phyloP scores from a whole-genome alignment of 1,140 invertebrate genomes.

The Drosophila oshimai region DNA sequence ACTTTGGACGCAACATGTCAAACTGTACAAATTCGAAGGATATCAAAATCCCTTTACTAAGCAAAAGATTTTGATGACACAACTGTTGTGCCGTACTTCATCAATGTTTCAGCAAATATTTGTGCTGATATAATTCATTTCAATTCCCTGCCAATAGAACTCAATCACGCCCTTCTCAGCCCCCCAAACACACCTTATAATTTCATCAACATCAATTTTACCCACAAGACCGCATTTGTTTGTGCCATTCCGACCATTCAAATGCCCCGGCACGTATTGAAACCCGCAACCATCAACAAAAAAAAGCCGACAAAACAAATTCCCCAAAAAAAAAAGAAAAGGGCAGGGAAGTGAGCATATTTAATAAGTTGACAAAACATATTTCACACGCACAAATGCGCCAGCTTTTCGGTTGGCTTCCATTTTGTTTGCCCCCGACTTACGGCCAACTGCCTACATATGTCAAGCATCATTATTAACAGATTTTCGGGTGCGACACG shows the following conservation, averaged over 20 bases:
- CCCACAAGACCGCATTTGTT: conserved; percentile 33
- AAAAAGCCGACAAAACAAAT: conserved; percentile 28
- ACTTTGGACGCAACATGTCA: no score
- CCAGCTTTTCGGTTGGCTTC: conserved; percentile 45
- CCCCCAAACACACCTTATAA: conserved; percentile 10
- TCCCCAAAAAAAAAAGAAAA: conserved; percentile 2
- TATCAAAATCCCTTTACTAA: background rate
- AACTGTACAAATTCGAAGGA: no score
- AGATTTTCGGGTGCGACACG: conserved; percentile 72
- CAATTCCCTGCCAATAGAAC: conserved; percentile 20
- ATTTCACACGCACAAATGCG: conserved; percentile 77
- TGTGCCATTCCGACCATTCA: conserved; percentile 38
- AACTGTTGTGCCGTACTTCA: conserved; percentile 1
- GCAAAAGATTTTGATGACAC: background rate
- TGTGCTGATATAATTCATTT: conserved; percentile 39
- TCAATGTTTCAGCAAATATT: conserved; percentile 30
- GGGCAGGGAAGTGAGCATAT: conserved; percentile 61
- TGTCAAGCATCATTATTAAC: conserved; percentile 78
- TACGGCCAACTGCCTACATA: conserved; percentile 54
- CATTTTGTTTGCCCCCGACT: conserved; percentile 47
- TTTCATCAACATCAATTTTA: conserved; percentile 38
- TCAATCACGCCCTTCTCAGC: conserved; percentile 34
- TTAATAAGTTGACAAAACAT: conserved; percentile 80
- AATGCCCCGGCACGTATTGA: conserved; percentile 54
- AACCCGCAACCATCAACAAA: conserved; percentile 14